Evolutionary conservation across 2,797 vertebrate genomes (phyloP), one percentile per base, ranked within the genome.

Genomic region (Eospalax fontanierii): DNA sequence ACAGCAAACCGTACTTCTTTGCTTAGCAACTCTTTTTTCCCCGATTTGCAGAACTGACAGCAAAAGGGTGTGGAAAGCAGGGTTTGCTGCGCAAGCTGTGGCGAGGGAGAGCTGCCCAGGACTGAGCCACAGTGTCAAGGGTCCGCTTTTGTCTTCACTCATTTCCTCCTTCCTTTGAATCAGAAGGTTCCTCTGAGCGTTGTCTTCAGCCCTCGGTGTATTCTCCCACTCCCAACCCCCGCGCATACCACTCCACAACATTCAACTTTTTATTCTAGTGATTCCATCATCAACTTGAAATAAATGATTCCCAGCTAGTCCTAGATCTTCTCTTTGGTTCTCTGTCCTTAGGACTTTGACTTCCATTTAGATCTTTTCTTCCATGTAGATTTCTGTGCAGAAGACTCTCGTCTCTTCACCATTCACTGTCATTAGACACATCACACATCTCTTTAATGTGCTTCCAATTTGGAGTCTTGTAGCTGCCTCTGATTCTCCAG

Each of bases 251-350:
- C n/a, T n/a, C n/a, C n/a, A n/a, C n/a, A n/a, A n/a, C n/a, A n/a
- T n/a, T 59, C 43, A 81, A 43, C 54, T 76, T 78, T 90, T 86
- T 18, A 43, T 65, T 82, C 16, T n/a, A 59, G 6, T 18, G n/a
- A 66, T 84, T 65, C 61, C 63, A 92, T 50, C 73, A 84, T 57
- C 61, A 43, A 38, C 57, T 88, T 65, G 87, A 94, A 94, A 89
- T 30, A 76, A 43, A n/a, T 26, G 68, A 73, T 54, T 65, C 18
- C 85, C 6, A 1, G 50, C 40, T 11, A 73, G 65, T 18, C 59
- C 21, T 38, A 0, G 11, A 21, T 83, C 85, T 80, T 90, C 65
- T 79, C 74, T 68, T 66, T 8, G 16, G 46, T 71, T 59, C 71
- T 5, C 6, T 1, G 28, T 75, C 59, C n/a, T 76, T 65, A 65